These are phyloP conservation scores for Iselma pallidipennis DNA, from an alignment of 2,888 invertebrate species.

Conservation along the genomic window DNA sequence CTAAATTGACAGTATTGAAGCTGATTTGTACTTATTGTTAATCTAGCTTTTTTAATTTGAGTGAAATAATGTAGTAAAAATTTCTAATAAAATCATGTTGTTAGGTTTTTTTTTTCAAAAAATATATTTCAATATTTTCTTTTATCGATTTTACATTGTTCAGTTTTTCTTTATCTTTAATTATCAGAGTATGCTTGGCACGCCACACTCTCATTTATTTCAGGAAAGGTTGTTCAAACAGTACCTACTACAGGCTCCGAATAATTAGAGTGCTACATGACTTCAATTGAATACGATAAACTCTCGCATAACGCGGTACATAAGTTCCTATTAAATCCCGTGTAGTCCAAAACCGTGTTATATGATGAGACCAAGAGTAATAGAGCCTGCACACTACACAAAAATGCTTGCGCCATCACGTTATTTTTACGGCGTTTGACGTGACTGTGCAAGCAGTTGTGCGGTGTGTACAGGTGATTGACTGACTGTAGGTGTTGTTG, in stretches of 20 bases:
- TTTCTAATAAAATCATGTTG: not conserved
- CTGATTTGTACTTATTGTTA: not conserved
- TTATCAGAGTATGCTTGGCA: not conserved
- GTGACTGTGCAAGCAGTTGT: too few relatives aligned
- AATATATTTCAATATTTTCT: not conserved
- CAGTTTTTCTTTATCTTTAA: conserved; percentile 1
- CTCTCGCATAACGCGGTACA: too few relatives aligned
- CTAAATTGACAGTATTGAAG: not conserved
- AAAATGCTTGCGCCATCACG: too few relatives aligned
- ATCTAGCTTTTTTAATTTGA: not conserved
- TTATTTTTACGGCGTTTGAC: too few relatives aligned
- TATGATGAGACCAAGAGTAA: too few relatives aligned
- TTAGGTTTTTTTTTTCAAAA: not conserved
- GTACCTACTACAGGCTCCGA: not conserved
- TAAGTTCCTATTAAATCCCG: too few relatives aligned
- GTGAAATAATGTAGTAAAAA: not conserved
- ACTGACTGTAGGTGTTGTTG: too few relatives aligned
- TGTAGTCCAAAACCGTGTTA: too few relatives aligned
- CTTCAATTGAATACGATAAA: too few relatives aligned
- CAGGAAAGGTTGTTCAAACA: not conserved
- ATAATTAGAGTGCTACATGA: too few relatives aligned
- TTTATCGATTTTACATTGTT: not conserved
- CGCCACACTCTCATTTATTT: not conserved
- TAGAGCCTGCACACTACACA: too few relatives aligned
- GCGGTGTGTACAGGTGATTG: too few relatives aligned